Percentiles rank a stretch among this genome's conserved stretches.
Conservation (phyloP, 2,888 invertebrate genomes). For the Euspilapteryx auroguttella region DNA sequence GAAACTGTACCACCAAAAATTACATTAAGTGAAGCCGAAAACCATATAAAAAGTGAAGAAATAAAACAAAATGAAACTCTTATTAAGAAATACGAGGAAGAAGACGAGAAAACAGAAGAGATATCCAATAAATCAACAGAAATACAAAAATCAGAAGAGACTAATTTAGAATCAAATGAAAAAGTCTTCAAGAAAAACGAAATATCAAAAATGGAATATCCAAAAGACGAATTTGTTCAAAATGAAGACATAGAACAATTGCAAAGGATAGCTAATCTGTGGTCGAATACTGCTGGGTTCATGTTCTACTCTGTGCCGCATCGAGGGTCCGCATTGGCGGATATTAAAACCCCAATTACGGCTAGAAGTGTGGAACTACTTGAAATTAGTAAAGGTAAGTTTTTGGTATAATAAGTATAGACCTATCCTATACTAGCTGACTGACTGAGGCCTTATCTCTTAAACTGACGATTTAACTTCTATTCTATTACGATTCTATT, state of each 20-base stretch:
- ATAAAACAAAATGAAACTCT: no score
- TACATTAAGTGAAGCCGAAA: neutral
- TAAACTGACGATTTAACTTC: no score
- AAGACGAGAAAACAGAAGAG: no score
- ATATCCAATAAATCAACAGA: no score
- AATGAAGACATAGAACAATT: neutral
- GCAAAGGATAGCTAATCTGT: slow-evolving; percentile 38
- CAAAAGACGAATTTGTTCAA: neutral
- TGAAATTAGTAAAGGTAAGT: slow-evolving; percentile 80
- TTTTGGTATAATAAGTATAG: no score
- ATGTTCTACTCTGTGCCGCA: slow-evolving; percentile 90
- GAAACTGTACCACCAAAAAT: no score
- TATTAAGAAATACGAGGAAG: no score
- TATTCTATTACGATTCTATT: no score
- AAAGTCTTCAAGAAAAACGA: neutral
- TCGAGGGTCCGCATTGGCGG: slow-evolving; percentile 77
- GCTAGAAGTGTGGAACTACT: slow-evolving; percentile 76
- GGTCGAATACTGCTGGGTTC: slow-evolving; percentile 63
- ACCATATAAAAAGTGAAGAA: neutral
- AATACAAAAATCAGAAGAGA: no score
- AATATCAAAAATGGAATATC: neutral
- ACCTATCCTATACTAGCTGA: no score
- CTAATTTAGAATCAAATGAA: no score
- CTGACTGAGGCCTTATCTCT: no score
- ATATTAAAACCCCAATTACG: slow-evolving; percentile 72